phyloP scores from a whole-genome alignment of 2,113 vertebrate genomes.

The Carassius carassius region DNA sequence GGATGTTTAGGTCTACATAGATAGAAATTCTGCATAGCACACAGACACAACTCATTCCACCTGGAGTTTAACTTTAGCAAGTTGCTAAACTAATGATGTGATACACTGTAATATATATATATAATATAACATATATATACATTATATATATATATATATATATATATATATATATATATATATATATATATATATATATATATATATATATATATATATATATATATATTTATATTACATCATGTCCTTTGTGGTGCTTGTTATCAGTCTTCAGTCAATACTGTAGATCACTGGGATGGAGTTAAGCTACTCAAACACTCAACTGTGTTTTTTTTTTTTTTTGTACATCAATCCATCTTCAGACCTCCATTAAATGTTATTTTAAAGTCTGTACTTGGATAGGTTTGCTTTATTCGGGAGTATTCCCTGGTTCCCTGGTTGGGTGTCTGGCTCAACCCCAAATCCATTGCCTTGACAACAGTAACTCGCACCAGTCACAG shows the following conservation, averaged over 20 bases:
- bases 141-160: too few species aligned
- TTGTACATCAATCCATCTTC: not conserved
- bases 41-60: not conserved
- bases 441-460: slow-evolving; percentile 5
- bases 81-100: not conserved
- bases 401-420: slow-evolving; percentile 9
- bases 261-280: not conserved
- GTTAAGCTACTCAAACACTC: not conserved
- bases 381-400: slow-evolving; percentile 8
- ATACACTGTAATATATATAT: not conserved
- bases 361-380: not conserved
- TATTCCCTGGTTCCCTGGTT: not conserved
- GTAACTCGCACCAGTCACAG: not conserved
- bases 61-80: not conserved
- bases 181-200: not conserved
- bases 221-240: not conserved
- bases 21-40: not conserved
- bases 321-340: not conserved
- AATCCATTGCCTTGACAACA: slow-evolving; percentile 27
- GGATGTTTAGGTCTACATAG: not conserved
- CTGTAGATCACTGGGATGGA: not conserved
- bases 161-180: not conserved
- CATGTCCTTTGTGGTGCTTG: not conserved
- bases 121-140: too few species aligned
- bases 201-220: too few species aligned